Conservation (phyloP, 2,888 invertebrate genomes). For the Thecocarcelia acutangulata region DNA sequence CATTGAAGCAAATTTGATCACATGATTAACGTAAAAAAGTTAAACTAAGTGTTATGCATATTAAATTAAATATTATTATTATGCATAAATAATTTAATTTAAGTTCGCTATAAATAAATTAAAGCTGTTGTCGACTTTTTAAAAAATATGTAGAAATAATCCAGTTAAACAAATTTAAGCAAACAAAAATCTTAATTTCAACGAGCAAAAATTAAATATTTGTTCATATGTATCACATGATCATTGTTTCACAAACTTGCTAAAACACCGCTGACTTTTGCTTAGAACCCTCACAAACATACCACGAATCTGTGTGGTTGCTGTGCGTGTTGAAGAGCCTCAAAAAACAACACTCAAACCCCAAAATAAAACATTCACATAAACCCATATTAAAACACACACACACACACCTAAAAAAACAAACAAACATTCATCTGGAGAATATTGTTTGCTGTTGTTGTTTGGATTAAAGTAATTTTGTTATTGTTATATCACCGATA, state of each 20-base stretch:
- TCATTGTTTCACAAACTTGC: constrained; percentile 34
- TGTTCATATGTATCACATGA: constrained; percentile 50
- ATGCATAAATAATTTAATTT: no score
- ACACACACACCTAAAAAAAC: not conserved
- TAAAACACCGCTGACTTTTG: constrained; percentile 32
- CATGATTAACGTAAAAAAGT: not conserved
- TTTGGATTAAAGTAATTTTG: constrained; percentile 15
- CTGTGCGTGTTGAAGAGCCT: constrained; percentile 43
- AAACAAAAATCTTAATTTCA: constrained; percentile 1
- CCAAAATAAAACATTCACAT: constrained; percentile 14
- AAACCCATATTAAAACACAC: not conserved
- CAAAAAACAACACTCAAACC: constrained; percentile 37
- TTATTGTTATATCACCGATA: constrained; percentile 3
- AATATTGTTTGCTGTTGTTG: constrained; percentile 1
- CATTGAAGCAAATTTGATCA: not conserved
- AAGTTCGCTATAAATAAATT: no score
- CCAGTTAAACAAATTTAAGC: no score
- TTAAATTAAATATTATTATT: no score
- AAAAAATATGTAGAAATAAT: no score
- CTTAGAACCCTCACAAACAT: constrained; percentile 9
- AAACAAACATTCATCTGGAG: not conserved
- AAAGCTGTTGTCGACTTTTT: no score
- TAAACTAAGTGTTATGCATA: not conserved
- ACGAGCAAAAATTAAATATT: not conserved
- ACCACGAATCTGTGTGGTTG: not conserved